Base-by-base conservation (phyloP, 2,113 vertebrate species). In the Callocephalon fimbriatum region DNA sequence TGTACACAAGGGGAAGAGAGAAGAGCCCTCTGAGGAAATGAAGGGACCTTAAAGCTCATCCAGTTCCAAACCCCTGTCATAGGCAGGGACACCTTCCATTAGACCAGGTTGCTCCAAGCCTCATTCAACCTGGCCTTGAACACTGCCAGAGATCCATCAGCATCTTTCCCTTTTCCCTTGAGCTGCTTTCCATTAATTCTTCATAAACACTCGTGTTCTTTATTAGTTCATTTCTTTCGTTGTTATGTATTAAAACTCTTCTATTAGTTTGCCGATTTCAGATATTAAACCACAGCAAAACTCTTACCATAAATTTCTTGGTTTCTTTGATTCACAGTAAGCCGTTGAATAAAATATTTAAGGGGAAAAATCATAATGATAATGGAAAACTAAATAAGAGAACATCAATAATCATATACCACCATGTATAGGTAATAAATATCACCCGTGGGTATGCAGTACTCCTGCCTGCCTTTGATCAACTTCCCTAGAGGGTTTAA, bases 251-350 rank as follows among this genome's bases (percentile, higher is more conserved):
- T 74, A 50, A 93, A 92, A 35, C 29, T 44, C 11, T 58, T 53
- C 37, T 32, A 21, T 53, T 40, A 21, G 19, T 48, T 9, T 1
- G 8, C 17, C 37, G 37, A 27, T 70, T 90, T 90, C 58, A 79
- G n/a, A 48, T 2, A 0, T 62, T 58, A n/a, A 19, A 40, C 12
- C 1, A 0, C 63, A 58, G 48, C 23, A 72, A 76, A 62, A 3
- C 6, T 40, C 40, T 22, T 61, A 58, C 40, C 23, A 93, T 12
- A 26, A 27, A 61, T 68, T n/a, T 23, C 2, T 75, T n/a, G 10
- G 15, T 53, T 79, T 48, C 44, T n/a, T 79, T 42, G 21, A 10
- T 44, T 14, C 37, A n/a, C 18, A 27, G 23, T 31, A 58, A 79
- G 68, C 10, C 2, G 7, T 29, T 47, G 20, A 79, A 86, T 38